Conservation (phyloP, 2,797 vertebrate species). For the Linurgus olivaceus region DNA sequence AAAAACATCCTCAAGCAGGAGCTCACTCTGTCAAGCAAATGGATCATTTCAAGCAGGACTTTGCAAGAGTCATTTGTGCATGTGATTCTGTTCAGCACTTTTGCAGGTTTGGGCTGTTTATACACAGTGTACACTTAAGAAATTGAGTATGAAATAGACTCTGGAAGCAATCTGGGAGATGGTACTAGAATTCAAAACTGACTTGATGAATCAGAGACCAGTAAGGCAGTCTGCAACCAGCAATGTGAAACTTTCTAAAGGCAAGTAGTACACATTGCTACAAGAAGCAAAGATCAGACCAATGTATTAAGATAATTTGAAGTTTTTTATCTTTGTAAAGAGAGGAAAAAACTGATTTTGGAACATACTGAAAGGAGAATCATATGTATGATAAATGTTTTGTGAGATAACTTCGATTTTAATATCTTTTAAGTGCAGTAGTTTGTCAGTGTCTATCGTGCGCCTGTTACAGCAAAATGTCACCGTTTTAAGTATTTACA, state of each 20-base stretch:
- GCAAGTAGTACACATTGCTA: accelerated
- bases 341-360: neutral
- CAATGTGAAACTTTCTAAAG: neutral
- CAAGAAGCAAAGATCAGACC: neutral
- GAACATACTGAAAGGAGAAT: neutral
- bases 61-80: accelerated
- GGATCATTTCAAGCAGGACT: neutral
- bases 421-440: neutral
- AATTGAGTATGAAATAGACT: neutral
- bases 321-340: neutral
- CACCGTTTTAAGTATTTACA: neutral
- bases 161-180: neutral
- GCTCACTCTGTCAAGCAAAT: neutral
- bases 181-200: neutral
- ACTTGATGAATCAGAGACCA: neutral
- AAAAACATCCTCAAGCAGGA: neutral
- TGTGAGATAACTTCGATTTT: neutral
- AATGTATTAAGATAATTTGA: neutral
- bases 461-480: neutral
- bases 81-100: neutral
- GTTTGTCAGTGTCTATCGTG: neutral
- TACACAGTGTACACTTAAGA: neutral
- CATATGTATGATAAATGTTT: neutral
- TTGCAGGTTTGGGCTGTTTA: neutral
- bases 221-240: neutral